Base-by-base conservation (phyloP, 1,140 invertebrate genomes). In the Listronotus oregonensis region DNA sequence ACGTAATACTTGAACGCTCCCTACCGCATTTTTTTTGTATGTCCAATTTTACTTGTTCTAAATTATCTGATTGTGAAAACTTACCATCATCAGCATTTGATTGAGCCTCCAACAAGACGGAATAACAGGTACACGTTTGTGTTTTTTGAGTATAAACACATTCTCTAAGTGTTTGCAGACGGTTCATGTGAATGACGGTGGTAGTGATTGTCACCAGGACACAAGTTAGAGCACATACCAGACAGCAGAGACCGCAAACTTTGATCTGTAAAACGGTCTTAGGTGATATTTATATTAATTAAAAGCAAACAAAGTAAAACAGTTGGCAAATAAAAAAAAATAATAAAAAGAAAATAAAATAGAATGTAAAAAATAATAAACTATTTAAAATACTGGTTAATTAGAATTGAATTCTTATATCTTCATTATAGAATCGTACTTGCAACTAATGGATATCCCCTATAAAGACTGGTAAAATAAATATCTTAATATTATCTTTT, bases 151-250 rank as follows among this genome's bases (percentile, higher is more conserved):
- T 92, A 78, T 94, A 96, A 67, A 92, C 89, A 74, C 93, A 96
- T 77, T 94, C 91, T 66, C 90, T 84, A 17, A 95, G 78, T 0
- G 90, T 91, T 79, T 96, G 93, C 18, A 96, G 80, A 60, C 93
- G 84, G 72, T 93, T 94, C 92, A 96, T 94, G 77, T 96, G 93
- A 59, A 95, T 88, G n/a, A 95, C 92, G 0, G 92, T 95, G 0
- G 93, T 96, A 1, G 93, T 95, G 14, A 96, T 92, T 9, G 93
- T 95, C 42, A 95, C 92, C 46, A 94, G 82, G 11, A 94, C 90
- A 77, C 92, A 94, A 0, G 92, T 89, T 34, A 93, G 80, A 0
- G 92, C 91, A 70, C 90, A 93, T 3, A 92, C 87, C 17, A 94
- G 81, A 66, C 91, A 93, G 75, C 90, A 92, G 2, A 90, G 88